These are phyloP conservation scores for Brachyrhaphis roseni DNA, from an alignment of 2,797 vertebrate genomes.

Conservation along the genomic window DNA sequence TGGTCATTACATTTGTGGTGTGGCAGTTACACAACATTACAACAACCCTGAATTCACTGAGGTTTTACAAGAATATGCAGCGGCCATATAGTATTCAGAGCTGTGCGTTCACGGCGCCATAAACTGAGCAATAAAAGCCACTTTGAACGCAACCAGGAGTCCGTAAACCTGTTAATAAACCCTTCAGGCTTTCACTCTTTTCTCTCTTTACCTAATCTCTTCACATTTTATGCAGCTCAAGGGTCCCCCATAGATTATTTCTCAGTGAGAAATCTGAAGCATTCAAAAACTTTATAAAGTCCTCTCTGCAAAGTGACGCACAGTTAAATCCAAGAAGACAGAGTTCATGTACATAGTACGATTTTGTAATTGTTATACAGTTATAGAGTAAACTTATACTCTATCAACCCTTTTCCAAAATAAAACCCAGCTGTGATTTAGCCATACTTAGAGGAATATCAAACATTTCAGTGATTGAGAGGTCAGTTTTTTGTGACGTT, in stretches of 20 bases:
- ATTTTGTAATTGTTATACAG: neutral
- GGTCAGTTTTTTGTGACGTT: neutral
- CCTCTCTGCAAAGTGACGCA: neutral
- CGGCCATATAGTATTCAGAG: slow-evolving; percentile 49
- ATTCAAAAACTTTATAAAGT: neutral
- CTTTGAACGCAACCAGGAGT: slow-evolving; percentile 67
- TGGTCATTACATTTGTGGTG: slow-evolving; percentile 28
- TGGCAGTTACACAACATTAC: slow-evolving; percentile 37
- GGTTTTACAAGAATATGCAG: slow-evolving; percentile 42
- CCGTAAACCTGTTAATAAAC: slow-evolving; percentile 78
- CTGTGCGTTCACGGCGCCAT: slow-evolving; percentile 56
- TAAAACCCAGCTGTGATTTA: too few species aligned
- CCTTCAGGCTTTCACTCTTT: slow-evolving; percentile 34
- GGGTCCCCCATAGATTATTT: slow-evolving; percentile 35
- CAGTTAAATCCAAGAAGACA: neutral
- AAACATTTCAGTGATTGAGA: neutral
- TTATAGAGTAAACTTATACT: neutral
- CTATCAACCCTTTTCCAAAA: neutral
- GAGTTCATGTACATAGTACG: neutral
- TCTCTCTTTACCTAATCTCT: slow-evolving; percentile 32
- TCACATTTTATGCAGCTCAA: slow-evolving; percentile 35
- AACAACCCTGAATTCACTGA: slow-evolving; percentile 40
- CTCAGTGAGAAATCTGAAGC: slow-evolving; percentile 43
- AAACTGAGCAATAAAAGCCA: slow-evolving; percentile 73
- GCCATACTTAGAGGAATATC: neutral